A percentile compares a stretch with the other conserved stretches of the same genome.
Evolutionary conservation across 92 coral and sea anemone genomes (phyloP).

Genomic region (Galaxea fascicularis): DNA sequence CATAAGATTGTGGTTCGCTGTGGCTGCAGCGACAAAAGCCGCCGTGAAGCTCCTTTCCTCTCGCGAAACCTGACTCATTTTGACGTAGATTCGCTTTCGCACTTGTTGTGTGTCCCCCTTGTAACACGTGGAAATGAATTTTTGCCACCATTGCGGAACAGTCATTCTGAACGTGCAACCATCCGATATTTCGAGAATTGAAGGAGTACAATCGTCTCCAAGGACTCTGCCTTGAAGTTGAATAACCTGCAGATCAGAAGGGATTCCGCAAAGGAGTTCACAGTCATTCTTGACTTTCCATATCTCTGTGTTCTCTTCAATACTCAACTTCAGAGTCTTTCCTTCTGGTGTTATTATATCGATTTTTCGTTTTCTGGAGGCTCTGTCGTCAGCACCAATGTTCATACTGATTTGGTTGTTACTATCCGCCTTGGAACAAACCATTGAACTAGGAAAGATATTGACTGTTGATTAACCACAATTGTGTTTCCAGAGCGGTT

Average conservation of each 20-base stretch:
- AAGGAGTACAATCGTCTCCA: slow-evolving; percentile 12
- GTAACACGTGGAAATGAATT: slow-evolving; percentile 68
- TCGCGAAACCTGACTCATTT: slow-evolving; percentile 74
- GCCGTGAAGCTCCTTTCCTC: slow-evolving; percentile 79
- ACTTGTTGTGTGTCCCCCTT: slow-evolving; percentile 67
- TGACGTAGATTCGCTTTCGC: slow-evolving; percentile 60
- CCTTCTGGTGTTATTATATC: slow-evolving; percentile 52
- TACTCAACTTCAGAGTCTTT: slow-evolving; percentile 37
- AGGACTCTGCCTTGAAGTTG: slow-evolving; percentile 37
- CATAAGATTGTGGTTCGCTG: slow-evolving; percentile 64
- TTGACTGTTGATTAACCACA: neutral
- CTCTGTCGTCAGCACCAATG: neutral
- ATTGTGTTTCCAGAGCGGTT: neutral
- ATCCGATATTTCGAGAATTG: slow-evolving; percentile 19
- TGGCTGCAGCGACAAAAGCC: slow-evolving; percentile 74
- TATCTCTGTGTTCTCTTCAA: slow-evolving; percentile 36
- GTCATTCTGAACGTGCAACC: slow-evolving; percentile 46
- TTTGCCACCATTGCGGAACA: slow-evolving; percentile 78
- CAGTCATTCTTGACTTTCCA: slow-evolving; percentile 41
- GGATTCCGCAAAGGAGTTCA: slow-evolving; percentile 67
- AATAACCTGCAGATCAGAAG: slow-evolving; percentile 60
- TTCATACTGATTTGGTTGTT: slow-evolving; percentile 24
- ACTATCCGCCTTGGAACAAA: slow-evolving; percentile 38
- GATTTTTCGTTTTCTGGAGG: neutral
- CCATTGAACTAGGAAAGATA: slow-evolving; percentile 34